Evolutionary conservation across 1,140 invertebrate species (phyloP), one percentile per base, ranked within the genome.

Genomic region (Achroia grisella): DNA sequence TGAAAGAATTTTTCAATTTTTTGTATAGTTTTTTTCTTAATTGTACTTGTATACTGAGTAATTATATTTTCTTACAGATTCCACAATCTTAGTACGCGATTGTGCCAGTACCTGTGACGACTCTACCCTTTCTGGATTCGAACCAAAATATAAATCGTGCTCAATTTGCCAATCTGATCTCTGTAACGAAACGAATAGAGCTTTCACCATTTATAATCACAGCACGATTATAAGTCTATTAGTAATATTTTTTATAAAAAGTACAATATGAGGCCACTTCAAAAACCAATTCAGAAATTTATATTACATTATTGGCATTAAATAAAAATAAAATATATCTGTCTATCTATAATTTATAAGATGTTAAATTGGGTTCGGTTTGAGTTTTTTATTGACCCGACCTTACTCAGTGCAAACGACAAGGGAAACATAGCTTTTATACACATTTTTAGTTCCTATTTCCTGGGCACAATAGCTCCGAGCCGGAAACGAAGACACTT

Each of bases 131-230:
- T 35, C 40, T 14, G 49, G 34, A 9, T 8, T 45, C 0, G 48
- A 23, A n/a, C 44, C 51, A 4, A 39, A 49, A 5, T 73, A 70
- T 37, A 56, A 51, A 31, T 54, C 59, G 8, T 76, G 75, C 41
- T 62, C 62, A 6, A 55, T 73, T 28, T 79, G 75, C 35, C 56
- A 73, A 34, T 39, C 36, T 2, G 72, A 79, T 42, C 47, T 73
- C n/a, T 79, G 75, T 45, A 79, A 79, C 39, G 35, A 44, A 15
- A 14, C 36, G 2, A 44, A 41, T 14, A 48, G 58, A 15, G 62
- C 65, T 10, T 37, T 41, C 17, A 17, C 52, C 4, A 40, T 57
- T 9, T 60, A 44, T 11, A 41, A 29, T 8, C 11, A 56, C 3
- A 52, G 14, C 27, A 15, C 34, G 12, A 31, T 48, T 27, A 10